phyloP scores from a whole-genome alignment of 2,113 vertebrate genomes.

The Oplegnathus fasciatus region DNA sequence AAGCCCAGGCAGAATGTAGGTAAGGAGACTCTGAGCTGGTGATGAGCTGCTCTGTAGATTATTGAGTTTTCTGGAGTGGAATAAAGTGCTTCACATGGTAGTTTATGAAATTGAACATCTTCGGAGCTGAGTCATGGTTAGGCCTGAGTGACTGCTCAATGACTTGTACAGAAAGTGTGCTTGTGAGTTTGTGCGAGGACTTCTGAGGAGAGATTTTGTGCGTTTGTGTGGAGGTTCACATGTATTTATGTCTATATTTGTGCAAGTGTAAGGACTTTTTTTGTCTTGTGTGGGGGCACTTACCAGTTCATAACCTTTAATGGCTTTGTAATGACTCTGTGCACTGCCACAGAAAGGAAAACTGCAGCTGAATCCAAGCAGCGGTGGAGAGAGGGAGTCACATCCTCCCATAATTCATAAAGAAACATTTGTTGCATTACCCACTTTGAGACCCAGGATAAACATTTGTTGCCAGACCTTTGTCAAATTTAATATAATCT shows the following conservation, averaged over 20 bases:
- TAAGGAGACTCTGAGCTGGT: background rate
- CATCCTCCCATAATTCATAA: constrained; percentile 32
- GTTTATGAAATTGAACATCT: constrained; percentile 25
- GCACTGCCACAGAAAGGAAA: constrained; percentile 46
- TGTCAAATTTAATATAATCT: constrained; percentile 43
- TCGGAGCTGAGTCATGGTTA: constrained; percentile 20
- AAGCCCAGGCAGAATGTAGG: background rate
- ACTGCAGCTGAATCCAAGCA: constrained; percentile 29
- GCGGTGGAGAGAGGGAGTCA: constrained; percentile 34
- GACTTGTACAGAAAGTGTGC: constrained; percentile 22
- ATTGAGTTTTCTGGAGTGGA: constrained; percentile 19
- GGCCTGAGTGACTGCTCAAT: constrained; percentile 25
- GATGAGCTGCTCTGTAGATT: constrained; percentile 9
- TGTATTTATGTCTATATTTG: constrained; percentile 18
- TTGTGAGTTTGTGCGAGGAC: background rate
- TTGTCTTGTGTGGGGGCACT: background rate
- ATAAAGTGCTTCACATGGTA: constrained; percentile 24
- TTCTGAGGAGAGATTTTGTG: background rate
- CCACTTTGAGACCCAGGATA: constrained; percentile 26
- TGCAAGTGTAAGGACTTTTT: background rate
- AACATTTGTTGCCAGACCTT: constrained; percentile 36
- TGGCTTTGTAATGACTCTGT: constrained; percentile 49
- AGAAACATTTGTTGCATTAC: constrained; percentile 40
- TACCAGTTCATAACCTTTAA: constrained; percentile 46
- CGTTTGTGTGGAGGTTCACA: background rate